Conservation (phyloP, 2,797 vertebrate species). For the Acridotheres tristis region DNA sequence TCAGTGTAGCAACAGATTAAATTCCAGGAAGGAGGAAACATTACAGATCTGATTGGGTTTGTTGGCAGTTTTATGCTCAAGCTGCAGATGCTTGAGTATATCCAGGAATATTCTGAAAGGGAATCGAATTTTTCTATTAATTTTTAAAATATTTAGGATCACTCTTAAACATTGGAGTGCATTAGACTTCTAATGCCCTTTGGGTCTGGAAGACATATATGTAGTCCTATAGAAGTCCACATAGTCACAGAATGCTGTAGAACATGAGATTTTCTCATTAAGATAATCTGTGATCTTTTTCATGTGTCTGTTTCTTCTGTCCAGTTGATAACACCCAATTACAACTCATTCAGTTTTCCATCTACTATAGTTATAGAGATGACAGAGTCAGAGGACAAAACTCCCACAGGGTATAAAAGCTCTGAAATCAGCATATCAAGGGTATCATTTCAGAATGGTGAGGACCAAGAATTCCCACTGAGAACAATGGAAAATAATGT, state of each 20-base stretch:
- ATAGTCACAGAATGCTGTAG: neutral
- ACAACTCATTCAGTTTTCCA: neutral
- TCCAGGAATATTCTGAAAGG: neutral
- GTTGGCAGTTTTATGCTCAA: neutral
- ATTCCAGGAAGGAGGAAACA: neutral
- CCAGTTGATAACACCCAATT: constrained; percentile 1
- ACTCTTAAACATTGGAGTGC: neutral
- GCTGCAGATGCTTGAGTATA: neutral
- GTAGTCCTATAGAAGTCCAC: neutral
- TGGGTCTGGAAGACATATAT: neutral
- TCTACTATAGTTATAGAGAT: neutral
- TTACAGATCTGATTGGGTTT: neutral
- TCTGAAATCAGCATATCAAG: constrained; percentile 1
- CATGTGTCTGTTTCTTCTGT: neutral
- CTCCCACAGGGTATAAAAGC: neutral
- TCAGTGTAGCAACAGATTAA: neutral
- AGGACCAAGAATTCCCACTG: neutral
- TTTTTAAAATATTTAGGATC: neutral
- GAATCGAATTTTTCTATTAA: neutral
- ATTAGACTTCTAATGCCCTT: neutral
- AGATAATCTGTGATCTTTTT: neutral
- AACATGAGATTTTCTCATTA: neutral
- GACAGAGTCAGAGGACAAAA: neutral
- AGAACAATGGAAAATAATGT: neutral
- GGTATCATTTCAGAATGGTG: neutral